These are phyloP conservation scores for Brachionus paranguensis DNA, from an alignment of 1,140 invertebrate genomes.

Conservation along the genomic window DNA sequence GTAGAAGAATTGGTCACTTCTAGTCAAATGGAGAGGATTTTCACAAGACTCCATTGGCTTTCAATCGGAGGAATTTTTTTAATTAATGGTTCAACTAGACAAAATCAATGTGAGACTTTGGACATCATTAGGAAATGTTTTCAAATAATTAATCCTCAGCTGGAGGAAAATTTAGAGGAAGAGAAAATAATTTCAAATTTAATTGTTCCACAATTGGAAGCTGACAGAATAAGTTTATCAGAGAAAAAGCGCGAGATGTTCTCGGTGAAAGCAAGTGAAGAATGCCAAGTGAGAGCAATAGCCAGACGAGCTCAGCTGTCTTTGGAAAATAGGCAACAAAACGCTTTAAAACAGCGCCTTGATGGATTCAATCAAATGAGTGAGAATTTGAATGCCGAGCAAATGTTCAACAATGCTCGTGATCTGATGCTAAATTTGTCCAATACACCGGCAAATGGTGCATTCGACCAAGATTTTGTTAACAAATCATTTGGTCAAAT, in stretches of 20 bases:
- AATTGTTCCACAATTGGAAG: not conserved
- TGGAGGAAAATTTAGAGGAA: not conserved
- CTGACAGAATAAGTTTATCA: not conserved
- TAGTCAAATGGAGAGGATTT: not conserved
- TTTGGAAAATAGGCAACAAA: not conserved
- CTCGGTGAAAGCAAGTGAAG: not conserved
- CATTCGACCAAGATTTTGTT: not conserved
- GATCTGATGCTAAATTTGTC: not conserved
- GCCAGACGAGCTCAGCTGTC: not conserved
- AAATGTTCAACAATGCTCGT: not conserved
- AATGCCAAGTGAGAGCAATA: not conserved
- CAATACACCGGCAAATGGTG: not conserved
- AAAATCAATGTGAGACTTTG: not conserved
- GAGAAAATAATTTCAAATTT: not conserved
- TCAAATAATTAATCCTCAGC: not conserved
- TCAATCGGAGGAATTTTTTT: not conserved
- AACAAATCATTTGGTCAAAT: not conserved
- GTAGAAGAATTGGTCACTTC: not conserved
- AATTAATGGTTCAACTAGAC: not conserved
- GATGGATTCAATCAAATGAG: not conserved
- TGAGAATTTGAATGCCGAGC: not conserved
- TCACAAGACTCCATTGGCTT: not conserved
- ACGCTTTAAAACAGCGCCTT: not conserved
- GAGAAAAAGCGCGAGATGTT: constrained; percentile 1
- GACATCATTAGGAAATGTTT: not conserved